A percentile compares a stretch with the other conserved stretches of the same genome.
phyloP scores from a whole-genome alignment of 2,797 vertebrate species.

The Propithecus deckenii region DNA sequence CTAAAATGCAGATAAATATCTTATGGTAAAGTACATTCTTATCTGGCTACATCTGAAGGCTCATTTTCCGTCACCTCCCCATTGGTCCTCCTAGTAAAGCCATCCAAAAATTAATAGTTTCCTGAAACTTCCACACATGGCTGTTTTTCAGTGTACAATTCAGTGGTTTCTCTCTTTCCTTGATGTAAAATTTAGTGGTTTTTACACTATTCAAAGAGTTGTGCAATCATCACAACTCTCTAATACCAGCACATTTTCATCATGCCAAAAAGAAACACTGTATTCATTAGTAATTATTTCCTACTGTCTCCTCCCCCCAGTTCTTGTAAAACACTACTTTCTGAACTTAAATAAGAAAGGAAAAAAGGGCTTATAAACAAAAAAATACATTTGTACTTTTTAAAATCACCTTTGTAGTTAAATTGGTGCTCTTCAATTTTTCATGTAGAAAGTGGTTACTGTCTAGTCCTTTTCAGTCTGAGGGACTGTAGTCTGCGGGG shows the following conservation, averaged over 20 bases:
- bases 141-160: not conserved
- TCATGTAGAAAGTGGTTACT: not conserved
- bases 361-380: not conserved
- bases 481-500: not conserved
- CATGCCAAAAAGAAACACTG: no score
- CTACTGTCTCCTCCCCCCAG: not conserved
- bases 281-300: not conserved
- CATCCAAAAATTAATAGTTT: not conserved
- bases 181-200: not conserved
- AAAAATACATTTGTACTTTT: not conserved
- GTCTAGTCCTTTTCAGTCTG: not conserved
- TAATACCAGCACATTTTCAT: no score
- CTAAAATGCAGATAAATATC: slow-evolving; percentile 13
- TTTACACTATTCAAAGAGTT: not conserved
- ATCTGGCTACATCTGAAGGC: not conserved
- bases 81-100: not conserved
- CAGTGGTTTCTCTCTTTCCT: not conserved
- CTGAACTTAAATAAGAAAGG: not conserved
- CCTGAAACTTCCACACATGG: not conserved
- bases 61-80: not conserved
- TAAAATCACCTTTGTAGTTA: not conserved
- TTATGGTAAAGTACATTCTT: not conserved
- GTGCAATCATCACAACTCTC: no score
- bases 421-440: not conserved
- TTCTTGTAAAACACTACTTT: not conserved